Base-by-base conservation (phyloP, 1,140 invertebrate genomes). In the Drosophila fuyamai region DNA sequence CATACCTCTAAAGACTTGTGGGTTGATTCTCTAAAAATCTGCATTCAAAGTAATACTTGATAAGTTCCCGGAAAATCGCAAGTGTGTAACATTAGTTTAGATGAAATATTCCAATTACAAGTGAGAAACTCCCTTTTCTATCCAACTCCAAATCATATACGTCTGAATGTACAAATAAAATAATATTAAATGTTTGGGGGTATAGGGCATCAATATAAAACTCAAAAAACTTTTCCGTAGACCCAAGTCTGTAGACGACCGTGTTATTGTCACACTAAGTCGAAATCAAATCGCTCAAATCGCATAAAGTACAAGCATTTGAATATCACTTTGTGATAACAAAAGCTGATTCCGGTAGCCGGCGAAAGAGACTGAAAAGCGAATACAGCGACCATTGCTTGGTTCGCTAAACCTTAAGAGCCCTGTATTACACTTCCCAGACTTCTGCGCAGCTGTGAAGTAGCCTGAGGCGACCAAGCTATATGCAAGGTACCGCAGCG, bases 201-300 rank as follows among this genome's bases (percentile, higher is more conserved):
- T 32, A 1, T 7, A 32, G 8, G 7, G 8, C 5, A 8, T 32
- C 29, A 6, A 32, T 8, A 32, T 23, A 23, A 23, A 23, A 23
- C 2, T 4, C 1, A 23, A 23, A 23, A 23, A 23, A 23, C 23
- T 23, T 23, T 23, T 23, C 23, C 23, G 23, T 23, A 4, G 4
- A 23, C 23, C 23, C 23, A 23, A 23, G 23, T 23, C 23, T 23
- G 23, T 23, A 4, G 23, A 23, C 23, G 23, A 23, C 23, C 23
- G 3, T 51, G 48, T 66, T 55, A 54, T 70, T 67, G 43, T 32
- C 47, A 56, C 50, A 56, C 36, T 60, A 71, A 73, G 55, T 23
- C 70, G 66, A 72, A 73, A 54, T 72, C 70, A 73, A 73, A 72
- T 47, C 67, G 47, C 67, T 60, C 23, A 62, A 75, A 74, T 63